These are phyloP conservation scores for Podarcis raffonei DNA, from an alignment of 2,113 vertebrate genomes.

Conservation along the genomic window DNA sequence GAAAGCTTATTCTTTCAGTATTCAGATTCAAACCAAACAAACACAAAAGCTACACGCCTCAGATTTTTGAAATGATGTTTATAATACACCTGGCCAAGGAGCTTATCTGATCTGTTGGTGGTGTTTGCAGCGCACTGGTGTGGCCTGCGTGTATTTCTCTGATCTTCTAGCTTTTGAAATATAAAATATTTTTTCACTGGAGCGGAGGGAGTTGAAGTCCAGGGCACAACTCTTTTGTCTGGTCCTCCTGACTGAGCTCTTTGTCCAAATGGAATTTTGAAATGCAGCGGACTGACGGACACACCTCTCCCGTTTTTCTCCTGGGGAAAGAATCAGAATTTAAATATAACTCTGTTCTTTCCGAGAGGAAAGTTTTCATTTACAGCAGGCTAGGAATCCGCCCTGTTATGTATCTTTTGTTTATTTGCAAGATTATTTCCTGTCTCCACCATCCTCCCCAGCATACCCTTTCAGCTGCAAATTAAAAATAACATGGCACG, in stretches of 20 bases:
- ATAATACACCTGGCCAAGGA: not conserved
- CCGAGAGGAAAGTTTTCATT: constrained; percentile 50
- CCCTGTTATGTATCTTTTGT: constrained; percentile 52
- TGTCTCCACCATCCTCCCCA: constrained; percentile 60
- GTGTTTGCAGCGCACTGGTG: not conserved
- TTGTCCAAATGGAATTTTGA: constrained; percentile 20
- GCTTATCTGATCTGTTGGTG: not conserved
- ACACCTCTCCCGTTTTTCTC: not conserved
- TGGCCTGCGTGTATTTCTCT: constrained; percentile 28
- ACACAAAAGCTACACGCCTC: not conserved
- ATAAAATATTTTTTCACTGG: constrained; percentile 22
- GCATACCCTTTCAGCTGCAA: constrained; percentile 66
- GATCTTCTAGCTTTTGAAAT: constrained; percentile 18
- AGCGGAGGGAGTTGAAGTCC: constrained; percentile 20
- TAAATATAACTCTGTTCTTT: constrained; percentile 41
- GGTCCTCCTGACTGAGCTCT: not conserved
- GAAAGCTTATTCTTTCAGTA: not conserved
- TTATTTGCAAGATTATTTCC: constrained; percentile 70
- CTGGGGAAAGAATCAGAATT: constrained; percentile 43
- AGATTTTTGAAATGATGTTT: not conserved
- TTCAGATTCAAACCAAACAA: not conserved
- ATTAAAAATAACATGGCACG: constrained; percentile 42
- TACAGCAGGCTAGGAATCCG: constrained; percentile 48
- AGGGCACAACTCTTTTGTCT: constrained; percentile 1
- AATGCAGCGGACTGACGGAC: constrained; percentile 8